phyloP scores from a whole-genome alignment of 2,113 vertebrate genomes.

The Passer montanus region DNA sequence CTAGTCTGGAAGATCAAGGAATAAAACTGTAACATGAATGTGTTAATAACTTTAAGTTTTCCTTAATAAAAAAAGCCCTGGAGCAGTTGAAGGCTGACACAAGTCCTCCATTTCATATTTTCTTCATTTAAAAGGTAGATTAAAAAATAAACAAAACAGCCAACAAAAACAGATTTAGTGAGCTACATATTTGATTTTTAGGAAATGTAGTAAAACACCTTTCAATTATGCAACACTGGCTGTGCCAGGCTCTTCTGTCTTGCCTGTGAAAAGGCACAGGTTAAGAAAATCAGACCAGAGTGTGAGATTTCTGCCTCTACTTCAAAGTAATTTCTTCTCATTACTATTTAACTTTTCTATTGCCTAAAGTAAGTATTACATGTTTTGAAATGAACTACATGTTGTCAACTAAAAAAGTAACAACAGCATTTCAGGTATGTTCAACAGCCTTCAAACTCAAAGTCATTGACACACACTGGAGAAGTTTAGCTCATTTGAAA shows the following conservation, averaged over 20 bases:
- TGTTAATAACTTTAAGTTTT: background rate
- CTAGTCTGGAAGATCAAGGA: conserved; percentile 30
- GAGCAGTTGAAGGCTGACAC: background rate
- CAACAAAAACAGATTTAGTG: background rate
- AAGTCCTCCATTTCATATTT: background rate
- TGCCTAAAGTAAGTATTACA: background rate
- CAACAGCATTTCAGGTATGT: background rate
- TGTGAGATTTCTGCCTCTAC: background rate
- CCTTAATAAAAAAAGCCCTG: conserved; percentile 24
- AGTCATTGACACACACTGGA: background rate
- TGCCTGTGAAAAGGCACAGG: background rate
- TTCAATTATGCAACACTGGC: background rate
- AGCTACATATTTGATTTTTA: background rate
- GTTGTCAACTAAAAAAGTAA: background rate
- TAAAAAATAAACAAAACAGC: background rate
- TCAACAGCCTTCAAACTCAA: background rate
- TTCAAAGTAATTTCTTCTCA: background rate
- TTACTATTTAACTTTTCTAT: background rate
- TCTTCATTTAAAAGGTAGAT: conserved; percentile 1
- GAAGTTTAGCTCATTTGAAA: background rate
- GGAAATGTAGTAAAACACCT: background rate
- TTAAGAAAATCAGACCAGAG: background rate
- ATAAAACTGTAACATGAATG: background rate
- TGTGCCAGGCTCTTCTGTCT: background rate
- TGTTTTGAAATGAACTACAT: background rate